Evolutionary conservation across 2,113 vertebrate genomes (phyloP).

Genomic region (Corythornis cristatus): DNA sequence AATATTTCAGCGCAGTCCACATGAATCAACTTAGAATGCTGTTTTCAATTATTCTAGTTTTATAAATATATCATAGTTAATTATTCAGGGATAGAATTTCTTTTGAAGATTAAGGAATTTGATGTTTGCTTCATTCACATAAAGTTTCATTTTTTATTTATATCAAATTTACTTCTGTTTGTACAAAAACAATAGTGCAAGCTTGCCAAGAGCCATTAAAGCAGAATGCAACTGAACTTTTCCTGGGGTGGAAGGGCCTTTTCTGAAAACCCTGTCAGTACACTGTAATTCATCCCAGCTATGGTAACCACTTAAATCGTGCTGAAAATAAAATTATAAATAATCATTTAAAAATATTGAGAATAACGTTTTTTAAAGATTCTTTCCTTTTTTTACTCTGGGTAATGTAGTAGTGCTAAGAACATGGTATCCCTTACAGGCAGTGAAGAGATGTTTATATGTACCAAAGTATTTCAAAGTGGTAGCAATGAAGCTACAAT

Average conservation of each 20-base stretch:
- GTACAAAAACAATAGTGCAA: conserved; percentile 76
- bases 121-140: conserved; percentile 78
- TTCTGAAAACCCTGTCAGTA: conserved; percentile 41
- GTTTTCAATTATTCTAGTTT: conserved; percentile 96
- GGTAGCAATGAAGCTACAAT: neutral
- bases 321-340: conserved; percentile 5
- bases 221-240: conserved; percentile 68
- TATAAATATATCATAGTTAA: conserved; percentile 91
- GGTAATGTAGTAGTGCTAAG: neutral
- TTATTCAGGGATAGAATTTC: conserved; percentile 88
- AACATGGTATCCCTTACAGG: neutral
- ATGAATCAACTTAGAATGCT: conserved; percentile 90
- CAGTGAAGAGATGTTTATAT: neutral
- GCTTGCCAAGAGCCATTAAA: conserved; percentile 77
- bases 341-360: neutral
- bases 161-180: conserved; percentile 79
- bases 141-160: conserved; percentile 80
- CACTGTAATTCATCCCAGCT: conserved; percentile 4
- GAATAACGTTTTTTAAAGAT: neutral
- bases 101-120: conserved; percentile 85
- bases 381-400: neutral
- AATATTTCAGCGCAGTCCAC: conserved; percentile 87
- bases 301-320: neutral
- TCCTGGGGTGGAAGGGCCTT: conserved; percentile 42
- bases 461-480: neutral